Evolutionary conservation across 2,888 invertebrate genomes (phyloP).

Genomic region (Lepidocyrtinus sp.): DNA sequence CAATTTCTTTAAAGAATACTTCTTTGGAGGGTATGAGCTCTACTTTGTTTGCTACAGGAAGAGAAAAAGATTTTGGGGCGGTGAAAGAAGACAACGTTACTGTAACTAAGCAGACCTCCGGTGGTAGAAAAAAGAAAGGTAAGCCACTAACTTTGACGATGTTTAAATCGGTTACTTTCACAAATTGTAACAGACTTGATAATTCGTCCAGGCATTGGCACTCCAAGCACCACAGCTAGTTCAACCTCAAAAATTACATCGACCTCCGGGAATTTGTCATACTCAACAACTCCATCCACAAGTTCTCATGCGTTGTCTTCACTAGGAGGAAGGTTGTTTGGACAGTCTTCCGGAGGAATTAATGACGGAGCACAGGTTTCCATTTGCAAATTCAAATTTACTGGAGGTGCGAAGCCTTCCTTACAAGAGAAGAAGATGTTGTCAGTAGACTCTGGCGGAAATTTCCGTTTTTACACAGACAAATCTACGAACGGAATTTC

Average conservation of each 20-base stretch:
- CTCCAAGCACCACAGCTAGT: neutral
- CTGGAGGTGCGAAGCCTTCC: conserved; percentile 90
- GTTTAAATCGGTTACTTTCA: no score
- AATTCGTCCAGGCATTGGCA: neutral
- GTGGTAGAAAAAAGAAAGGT: neutral
- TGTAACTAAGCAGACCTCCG: neutral
- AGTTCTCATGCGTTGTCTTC: conserved; percentile 21
- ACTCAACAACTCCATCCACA: neutral
- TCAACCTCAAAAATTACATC: neutral
- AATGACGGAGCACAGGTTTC: conserved; percentile 80
- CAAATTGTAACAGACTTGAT: neutral
- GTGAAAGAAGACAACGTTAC: neutral
- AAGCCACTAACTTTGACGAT: no score
- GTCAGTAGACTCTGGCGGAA: conserved; percentile 90
- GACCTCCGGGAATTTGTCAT: neutral
- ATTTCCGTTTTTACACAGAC: conserved; percentile 82
- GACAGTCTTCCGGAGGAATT: conserved; percentile 77
- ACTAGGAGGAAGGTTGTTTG: conserved; percentile 81
- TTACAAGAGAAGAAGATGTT: conserved; percentile 93
- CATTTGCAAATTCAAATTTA: conserved; percentile 95
- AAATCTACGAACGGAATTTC: conserved; percentile 44
- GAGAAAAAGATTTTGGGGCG: no score
- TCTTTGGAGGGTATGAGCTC: neutral
- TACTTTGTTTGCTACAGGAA: neutral
- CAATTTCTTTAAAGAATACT: neutral